These are phyloP conservation scores for Rhegmatorhina hoffmannsi DNA, from an alignment of 2,113 vertebrate species.

Conservation along the genomic window DNA sequence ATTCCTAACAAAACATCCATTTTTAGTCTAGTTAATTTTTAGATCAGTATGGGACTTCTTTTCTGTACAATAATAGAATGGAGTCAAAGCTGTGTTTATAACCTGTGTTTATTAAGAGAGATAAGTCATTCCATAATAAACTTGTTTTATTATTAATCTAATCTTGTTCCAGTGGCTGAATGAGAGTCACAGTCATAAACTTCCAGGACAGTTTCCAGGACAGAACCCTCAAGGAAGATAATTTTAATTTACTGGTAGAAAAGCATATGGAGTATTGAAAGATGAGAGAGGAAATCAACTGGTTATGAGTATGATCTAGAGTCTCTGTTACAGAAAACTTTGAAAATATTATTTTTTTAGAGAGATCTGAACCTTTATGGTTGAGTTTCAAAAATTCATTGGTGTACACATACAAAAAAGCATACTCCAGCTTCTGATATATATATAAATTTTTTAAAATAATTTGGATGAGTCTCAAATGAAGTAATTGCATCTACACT, in stretches of 20 bases:
- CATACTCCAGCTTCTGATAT: background rate
- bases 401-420: background rate
- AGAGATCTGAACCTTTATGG: background rate
- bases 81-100: conserved; percentile 13
- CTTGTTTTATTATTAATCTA: conserved; percentile 24
- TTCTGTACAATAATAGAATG: background rate
- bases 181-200: background rate
- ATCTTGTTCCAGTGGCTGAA: conserved; percentile 12
- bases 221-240: background rate
- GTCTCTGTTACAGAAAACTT: background rate
- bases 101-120: conserved; percentile 38
- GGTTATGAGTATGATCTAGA: background rate
- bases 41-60: background rate
- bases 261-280: background rate
- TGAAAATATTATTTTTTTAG: background rate
- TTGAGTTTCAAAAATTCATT: background rate
- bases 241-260: background rate
- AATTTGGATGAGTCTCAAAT: background rate
- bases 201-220: background rate
- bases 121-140: conserved; percentile 13
- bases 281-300: background rate
- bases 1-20: background rate
- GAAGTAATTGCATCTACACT: background rate
- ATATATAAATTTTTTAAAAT: background rate
- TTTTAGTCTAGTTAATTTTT: background rate